phyloP scores from a whole-genome alignment of 64 coral and sea anemone species.

The Montipora sp. region DNA sequence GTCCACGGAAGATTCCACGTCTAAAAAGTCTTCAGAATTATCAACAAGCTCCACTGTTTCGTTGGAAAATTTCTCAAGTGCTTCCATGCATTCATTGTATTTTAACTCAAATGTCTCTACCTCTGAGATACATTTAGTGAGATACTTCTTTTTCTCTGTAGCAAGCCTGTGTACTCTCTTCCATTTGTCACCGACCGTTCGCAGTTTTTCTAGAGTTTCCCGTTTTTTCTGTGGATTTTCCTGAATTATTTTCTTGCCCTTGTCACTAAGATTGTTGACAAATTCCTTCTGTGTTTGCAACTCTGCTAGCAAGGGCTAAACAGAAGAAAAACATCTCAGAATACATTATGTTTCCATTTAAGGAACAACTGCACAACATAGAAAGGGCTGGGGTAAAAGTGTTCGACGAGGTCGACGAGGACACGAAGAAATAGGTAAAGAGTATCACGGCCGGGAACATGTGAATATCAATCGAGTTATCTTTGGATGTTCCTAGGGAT shows the following conservation, averaged over 20 bases:
- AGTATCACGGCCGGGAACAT: too few relatives aligned
- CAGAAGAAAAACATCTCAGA: constrained; percentile 5
- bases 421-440: too few relatives aligned
- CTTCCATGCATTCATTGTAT: constrained; percentile 69
- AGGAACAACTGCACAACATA: background rate
- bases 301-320: constrained; percentile 74
- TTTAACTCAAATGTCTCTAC: constrained; percentile 71
- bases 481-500: too few relatives aligned
- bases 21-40: constrained; percentile 8
- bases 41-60: background rate
- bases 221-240: constrained; percentile 69
- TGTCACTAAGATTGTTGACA: constrained; percentile 79
- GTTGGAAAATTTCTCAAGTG: constrained; percentile 32
- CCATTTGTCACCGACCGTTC: constrained; percentile 67
- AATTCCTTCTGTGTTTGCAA: constrained; percentile 83
- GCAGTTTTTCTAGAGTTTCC: constrained; percentile 70
- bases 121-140: constrained; percentile 59
- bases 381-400: background rate
- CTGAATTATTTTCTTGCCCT: constrained; percentile 67
- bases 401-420: too few relatives aligned
- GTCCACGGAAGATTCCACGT: constrained; percentile 25
- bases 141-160: constrained; percentile 63
- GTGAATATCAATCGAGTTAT: too few relatives aligned
- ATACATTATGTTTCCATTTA: background rate
- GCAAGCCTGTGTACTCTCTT: constrained; percentile 70